Evolutionary conservation across 2,113 vertebrate species (phyloP), one percentile per base, ranked within the genome.

Genomic region (Aspidoscelis tigris): DNA sequence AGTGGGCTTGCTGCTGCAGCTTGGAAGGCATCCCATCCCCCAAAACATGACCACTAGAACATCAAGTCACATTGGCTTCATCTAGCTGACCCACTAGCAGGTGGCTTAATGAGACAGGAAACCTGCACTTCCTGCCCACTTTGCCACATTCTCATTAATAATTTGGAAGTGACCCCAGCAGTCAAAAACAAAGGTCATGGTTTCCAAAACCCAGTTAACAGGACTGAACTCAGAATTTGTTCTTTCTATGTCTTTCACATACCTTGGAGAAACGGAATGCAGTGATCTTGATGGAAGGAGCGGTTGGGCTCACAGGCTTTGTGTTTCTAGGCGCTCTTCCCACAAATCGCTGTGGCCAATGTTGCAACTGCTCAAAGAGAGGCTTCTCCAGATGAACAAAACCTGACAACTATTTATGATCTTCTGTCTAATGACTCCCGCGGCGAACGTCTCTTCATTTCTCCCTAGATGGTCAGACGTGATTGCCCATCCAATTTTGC

Each of bases 181-280:
- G 58, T 4, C 58, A 61, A 61, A 61, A 61, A 61, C 58, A 61
- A 61, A 61, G 58, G 33, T 39, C 33, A 50, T 50, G 39, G 4
- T 9, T 76, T 69, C 74, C 24, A 44, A 76, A 69, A 50, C 33
- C 53, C 75, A 70, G 26, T n/a, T 50, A 50, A 70, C 26, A 7
- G 65, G 47, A 43, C 33, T 26, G 78, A 50, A n/a, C 81, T 44
- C 65, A 39, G n/a, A 50, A 84, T 70, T 43, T 12, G 10, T 83
- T 84, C 43, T 20, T 70, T 87, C 2, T 0, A 76, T 53, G 16
- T 68, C 21, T 47, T 82, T 0, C 0, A n/a, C 93, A 84, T 89
- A 95, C 94, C 89, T 88, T 84, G 55, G 43, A 44, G 33, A 77
- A 76, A 77, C 2, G 39, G 20, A 76, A 71, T n/a, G 16, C n/a